A percentile compares a stretch with the other conserved stretches of the same genome.
These are phyloP conservation scores for Chrysina gloriosa DNA, from an alignment of 2,888 invertebrate species.

Conservation along the genomic window DNA sequence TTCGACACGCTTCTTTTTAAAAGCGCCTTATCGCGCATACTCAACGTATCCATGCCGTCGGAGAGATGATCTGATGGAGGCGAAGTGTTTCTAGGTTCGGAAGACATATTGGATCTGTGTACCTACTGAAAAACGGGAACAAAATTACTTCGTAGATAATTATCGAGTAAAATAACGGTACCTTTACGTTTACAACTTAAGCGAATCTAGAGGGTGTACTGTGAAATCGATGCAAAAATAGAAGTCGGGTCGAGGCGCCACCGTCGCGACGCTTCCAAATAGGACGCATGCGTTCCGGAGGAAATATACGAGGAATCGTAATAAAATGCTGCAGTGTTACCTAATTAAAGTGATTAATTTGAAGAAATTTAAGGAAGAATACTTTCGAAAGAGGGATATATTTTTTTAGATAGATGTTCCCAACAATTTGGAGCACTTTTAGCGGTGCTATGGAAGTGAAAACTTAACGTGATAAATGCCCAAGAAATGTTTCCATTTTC, in stretches of 20 bases:
- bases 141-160: neutral
- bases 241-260: constrained; percentile 9
- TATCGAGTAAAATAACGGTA: neutral
- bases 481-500: no score
- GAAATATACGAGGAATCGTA: no score
- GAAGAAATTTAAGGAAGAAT: no score
- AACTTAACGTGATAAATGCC: no score
- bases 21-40: constrained; percentile 57
- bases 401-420: no score
- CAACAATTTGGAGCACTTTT: no score
- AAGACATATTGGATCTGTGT: constrained; percentile 36
- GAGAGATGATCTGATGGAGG: constrained; percentile 60
- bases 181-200: neutral
- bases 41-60: constrained; percentile 59
- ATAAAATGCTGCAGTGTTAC: no score
- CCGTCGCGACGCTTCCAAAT: neutral
- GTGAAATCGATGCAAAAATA: constrained; percentile 19
- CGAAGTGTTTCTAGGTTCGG: constrained; percentile 54
- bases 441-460: no score
- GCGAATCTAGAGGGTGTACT: neutral
- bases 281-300: constrained; percentile 11
- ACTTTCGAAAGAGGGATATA: no score
- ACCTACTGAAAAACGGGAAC: neutral
- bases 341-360: no score
- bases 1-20: constrained; percentile 56